A percentile compares a stretch with the other conserved stretches of the same genome.
These are phyloP conservation scores for Agrochola lychnidis DNA, from an alignment of 2,888 invertebrate genomes.

Conservation along the genomic window DNA sequence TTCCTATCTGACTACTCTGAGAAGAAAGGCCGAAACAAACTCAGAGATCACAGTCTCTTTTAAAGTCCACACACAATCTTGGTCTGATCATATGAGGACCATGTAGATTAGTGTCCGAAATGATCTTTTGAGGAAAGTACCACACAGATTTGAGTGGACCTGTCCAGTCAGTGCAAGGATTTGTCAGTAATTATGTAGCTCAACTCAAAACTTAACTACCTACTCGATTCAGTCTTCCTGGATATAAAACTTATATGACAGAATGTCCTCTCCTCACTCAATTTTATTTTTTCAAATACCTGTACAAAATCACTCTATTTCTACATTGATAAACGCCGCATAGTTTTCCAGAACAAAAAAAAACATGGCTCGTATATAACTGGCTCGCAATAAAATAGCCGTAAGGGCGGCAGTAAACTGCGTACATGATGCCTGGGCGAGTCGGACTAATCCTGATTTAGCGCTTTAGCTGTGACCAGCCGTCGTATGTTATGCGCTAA, in stretches of 20 bases:
- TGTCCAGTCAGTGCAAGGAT: no score
- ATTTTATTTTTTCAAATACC: background rate
- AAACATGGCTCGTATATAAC: constrained; percentile 74
- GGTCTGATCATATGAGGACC: no score
- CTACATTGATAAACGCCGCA: constrained; percentile 57
- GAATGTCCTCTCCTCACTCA: background rate
- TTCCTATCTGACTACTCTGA: no score
- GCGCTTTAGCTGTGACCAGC: constrained; percentile 79
- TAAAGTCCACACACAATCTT: no score
- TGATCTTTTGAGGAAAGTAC: no score
- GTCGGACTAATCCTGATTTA: constrained; percentile 90
- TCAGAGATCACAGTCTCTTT: no score
- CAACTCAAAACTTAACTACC: no score
- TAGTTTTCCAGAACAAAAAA: constrained; percentile 61
- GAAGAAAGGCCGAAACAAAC: no score
- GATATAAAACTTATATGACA: background rate
- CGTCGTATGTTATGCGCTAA: constrained; percentile 83
- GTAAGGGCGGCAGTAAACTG: constrained; percentile 84
- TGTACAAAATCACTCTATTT: constrained; percentile 37
- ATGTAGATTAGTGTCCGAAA: no score
- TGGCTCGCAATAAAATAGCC: constrained; percentile 84
- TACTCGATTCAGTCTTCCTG: no score
- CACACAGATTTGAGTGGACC: no score
- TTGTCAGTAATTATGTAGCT: no score
- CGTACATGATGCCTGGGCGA: constrained; percentile 81